Conservation (phyloP, 2,888 invertebrate species). For the Drosophila neotestacea region DNA sequence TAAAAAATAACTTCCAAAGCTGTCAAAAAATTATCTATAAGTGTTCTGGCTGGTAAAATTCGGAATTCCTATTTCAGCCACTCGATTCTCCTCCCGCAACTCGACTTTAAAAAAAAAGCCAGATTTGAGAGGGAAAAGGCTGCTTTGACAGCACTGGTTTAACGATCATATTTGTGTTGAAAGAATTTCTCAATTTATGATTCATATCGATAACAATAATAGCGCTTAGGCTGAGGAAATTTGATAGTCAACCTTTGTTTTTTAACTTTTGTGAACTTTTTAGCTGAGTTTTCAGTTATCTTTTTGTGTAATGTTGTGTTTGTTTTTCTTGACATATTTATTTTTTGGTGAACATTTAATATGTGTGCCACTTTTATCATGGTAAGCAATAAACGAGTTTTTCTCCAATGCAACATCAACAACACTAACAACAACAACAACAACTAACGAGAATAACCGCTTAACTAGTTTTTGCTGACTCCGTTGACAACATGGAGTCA, state of each 20-base stretch:
- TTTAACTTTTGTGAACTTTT: slow-evolving; percentile 10
- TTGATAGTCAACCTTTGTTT: background rate
- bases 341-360: slow-evolving; percentile 31
- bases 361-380: slow-evolving; percentile 72
- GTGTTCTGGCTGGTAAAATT: no score
- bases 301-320: slow-evolving; percentile 5
- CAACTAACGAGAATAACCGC: slow-evolving; percentile 76
- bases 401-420: slow-evolving; percentile 42
- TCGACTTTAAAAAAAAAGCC: no score
- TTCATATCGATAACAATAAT: slow-evolving; percentile 41
- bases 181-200: background rate
- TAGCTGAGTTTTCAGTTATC: slow-evolving; percentile 48
- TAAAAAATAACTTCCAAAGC: no score
- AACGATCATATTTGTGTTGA: no score
- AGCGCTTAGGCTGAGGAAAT: background rate
- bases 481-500: slow-evolving; percentile 49
- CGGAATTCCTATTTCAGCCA: no score
- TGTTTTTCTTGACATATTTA: background rate
- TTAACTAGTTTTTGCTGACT: slow-evolving; percentile 57
- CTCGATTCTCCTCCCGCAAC: no score
- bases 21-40: no score
- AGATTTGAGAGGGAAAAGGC: no score
- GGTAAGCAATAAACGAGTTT: slow-evolving; percentile 69
- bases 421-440: slow-evolving; percentile 49
- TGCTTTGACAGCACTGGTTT: no score